Evolutionary conservation across 2,888 invertebrate species (phyloP), one percentile per base, ranked within the genome.

Genomic region (Drosophila paranaensis): DNA sequence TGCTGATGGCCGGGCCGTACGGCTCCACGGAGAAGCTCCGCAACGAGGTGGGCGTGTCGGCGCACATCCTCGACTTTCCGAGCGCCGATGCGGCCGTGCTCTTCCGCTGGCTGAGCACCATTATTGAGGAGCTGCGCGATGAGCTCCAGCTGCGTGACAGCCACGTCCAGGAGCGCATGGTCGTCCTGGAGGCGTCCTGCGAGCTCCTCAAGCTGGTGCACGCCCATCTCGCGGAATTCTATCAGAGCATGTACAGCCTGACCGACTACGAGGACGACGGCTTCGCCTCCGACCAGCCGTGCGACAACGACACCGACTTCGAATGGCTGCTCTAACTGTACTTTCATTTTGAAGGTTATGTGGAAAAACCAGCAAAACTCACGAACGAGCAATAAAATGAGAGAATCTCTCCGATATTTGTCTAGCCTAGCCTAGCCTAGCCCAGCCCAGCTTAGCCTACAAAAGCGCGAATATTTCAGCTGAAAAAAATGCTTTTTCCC

Each of bases 91-190:
- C 85, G 0, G 27, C 46, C 0, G 66, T 69, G 1, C 43, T 88
- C 0, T 84, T 84, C 6, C 85, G 81, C 48, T 81, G 81, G 88
- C 82, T 88, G 0, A 81, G 48, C 39, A 56, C 48, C 10, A 74
- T 88, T 5, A 57, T 60, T 14, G 50, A 69, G 4, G 85, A 78
- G 13, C n/a, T 88, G 55, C 71, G 68, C 11, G 40, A 54, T 0
- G 81, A 69, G 45, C 14, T 84, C 11, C 25, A 60, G 6, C 11
- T 50, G 14, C 54, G 14, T 6, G 82, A 88, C 51, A 61, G 33
- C 0, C 53, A 45, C 5, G 54, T 55, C 0, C 53, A 64, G 8
- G 81, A 81, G 27, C 79, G 79, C n/a, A 54, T 81, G 37, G 66
- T 84, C 2, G 35, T 88, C 0, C 51, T 87, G 30, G 81, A 81